These are phyloP conservation scores for Diabrotica virgifera DNA, from an alignment of 1,140 invertebrate genomes.

Conservation along the genomic window DNA sequence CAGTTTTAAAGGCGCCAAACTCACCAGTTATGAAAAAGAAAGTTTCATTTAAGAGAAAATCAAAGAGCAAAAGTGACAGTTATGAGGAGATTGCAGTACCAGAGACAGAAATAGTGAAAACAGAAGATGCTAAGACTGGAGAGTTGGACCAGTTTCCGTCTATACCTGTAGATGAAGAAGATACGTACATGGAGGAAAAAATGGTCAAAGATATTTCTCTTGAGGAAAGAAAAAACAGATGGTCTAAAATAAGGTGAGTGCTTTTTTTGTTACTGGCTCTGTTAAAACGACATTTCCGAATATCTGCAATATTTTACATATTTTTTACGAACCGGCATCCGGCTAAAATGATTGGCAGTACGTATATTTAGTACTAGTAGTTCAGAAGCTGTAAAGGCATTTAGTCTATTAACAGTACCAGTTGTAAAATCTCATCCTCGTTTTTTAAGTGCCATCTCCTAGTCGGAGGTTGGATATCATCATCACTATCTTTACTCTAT, in stretches of 20 bases:
- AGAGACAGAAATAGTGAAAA: slow-evolving; percentile 29
- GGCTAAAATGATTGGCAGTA: too few species aligned
- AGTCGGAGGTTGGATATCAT: too few species aligned
- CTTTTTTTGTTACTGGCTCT: not conserved
- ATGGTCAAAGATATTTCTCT: slow-evolving; percentile 38
- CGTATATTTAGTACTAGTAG: too few species aligned
- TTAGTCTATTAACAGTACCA: too few species aligned
- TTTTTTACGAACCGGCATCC: not conserved
- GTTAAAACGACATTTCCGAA: not conserved
- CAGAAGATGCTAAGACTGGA: slow-evolving; percentile 17
- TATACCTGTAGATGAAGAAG: slow-evolving; percentile 39
- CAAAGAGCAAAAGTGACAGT: slow-evolving; percentile 34
- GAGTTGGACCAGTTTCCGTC: slow-evolving; percentile 25
- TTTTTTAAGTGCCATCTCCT: too few species aligned
- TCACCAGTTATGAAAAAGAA: slow-evolving; percentile 51
- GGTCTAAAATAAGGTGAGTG: slow-evolving; percentile 44
- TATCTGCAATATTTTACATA: not conserved
- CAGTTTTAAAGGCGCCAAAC: slow-evolving; percentile 27
- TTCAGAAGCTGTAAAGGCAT: too few species aligned
- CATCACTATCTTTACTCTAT: too few species aligned
- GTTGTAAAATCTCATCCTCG: too few species aligned
- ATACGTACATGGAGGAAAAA: slow-evolving; percentile 36
- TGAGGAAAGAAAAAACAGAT: slow-evolving; percentile 43
- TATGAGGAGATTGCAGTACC: slow-evolving; percentile 50
- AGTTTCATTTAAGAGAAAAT: slow-evolving; percentile 45